A percentile compares a stretch with the other conserved stretches of the same genome.
Conservation (phyloP, 2,888 invertebrate genomes). For the Ditylenchus weischeri region DNA sequence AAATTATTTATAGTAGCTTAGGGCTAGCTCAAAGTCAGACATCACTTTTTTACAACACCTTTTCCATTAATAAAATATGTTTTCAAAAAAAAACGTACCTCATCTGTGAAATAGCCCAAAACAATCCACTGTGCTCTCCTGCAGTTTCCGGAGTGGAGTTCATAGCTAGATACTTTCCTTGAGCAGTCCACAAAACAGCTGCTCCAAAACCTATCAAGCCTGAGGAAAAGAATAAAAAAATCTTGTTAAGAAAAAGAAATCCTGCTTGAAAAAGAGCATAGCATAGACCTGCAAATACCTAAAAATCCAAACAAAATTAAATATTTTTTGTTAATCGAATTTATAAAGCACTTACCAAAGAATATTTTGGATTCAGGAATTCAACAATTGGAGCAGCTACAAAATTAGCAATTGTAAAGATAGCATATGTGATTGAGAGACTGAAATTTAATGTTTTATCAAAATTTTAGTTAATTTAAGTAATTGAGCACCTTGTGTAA, state of each 20-base stretch:
- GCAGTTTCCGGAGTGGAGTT: slow-evolving; percentile 85
- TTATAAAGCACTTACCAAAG: slow-evolving; percentile 69
- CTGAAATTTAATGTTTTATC: not conserved
- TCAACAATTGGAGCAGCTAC: slow-evolving; percentile 84
- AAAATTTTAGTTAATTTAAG: not conserved
- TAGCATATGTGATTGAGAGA: slow-evolving; percentile 68
- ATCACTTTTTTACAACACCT: too few species aligned
- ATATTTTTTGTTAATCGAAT: too few species aligned
- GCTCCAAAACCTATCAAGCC: slow-evolving; percentile 53
- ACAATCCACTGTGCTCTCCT: slow-evolving; percentile 87
- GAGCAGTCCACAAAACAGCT: slow-evolving; percentile 62
- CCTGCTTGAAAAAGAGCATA: slow-evolving; percentile 64
- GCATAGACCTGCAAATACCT: too few species aligned
- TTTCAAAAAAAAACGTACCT: slow-evolving; percentile 14
- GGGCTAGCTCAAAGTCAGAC: too few species aligned
- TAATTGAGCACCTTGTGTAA: slow-evolving; percentile 41
- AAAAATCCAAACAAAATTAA: not conserved
- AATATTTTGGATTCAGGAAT: slow-evolving; percentile 77
- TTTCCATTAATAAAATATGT: too few species aligned
- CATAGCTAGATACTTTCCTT: slow-evolving; percentile 83
- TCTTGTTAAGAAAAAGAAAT: slow-evolving; percentile 49
- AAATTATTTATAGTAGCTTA: too few species aligned
- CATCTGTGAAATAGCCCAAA: slow-evolving; percentile 70
- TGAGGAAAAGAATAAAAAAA: slow-evolving; percentile 45
- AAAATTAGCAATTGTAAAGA: slow-evolving; percentile 88